phyloP scores from a whole-genome alignment of 2,113 vertebrate species.

The Proterorhinus semilunaris region DNA sequence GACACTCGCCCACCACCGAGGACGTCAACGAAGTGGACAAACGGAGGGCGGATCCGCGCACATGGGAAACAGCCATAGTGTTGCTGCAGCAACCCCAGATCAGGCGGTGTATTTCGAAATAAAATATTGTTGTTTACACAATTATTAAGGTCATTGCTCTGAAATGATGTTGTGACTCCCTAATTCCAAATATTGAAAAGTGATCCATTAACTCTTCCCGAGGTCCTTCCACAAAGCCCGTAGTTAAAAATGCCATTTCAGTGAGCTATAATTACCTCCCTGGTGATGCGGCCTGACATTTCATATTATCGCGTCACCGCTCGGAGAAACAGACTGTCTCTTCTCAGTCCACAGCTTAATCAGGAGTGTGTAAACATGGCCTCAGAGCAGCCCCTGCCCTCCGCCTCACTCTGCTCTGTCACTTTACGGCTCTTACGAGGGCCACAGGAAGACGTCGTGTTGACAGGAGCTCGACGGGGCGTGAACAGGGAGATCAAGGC shows the following conservation, averaged over 20 bases:
- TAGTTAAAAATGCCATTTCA: neutral
- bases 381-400: neutral
- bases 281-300: constrained; percentile 56
- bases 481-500: neutral
- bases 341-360: constrained; percentile 56
- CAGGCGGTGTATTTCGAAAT: too few species aligned
- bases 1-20: too few species aligned
- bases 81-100: too few species aligned
- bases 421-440: constrained; percentile 20
- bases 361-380: constrained; percentile 57
- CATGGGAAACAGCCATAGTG: too few species aligned
- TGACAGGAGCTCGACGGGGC: constrained; percentile 12
- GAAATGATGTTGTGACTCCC: too few species aligned
- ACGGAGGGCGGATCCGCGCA: too few species aligned
- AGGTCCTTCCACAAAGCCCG: neutral
- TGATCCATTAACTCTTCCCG: neutral
- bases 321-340: constrained; percentile 43
- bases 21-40: too few species aligned
- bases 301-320: constrained; percentile 56
- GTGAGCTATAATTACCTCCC: constrained; percentile 56
- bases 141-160: too few species aligned
- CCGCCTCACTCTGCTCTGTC: neutral
- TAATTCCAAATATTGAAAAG: too few species aligned
- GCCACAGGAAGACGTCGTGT: constrained; percentile 4
- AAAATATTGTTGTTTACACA: too few species aligned